Conservation (phyloP, 1,140 invertebrate species). For the Eriosoma lanigerum region DNA sequence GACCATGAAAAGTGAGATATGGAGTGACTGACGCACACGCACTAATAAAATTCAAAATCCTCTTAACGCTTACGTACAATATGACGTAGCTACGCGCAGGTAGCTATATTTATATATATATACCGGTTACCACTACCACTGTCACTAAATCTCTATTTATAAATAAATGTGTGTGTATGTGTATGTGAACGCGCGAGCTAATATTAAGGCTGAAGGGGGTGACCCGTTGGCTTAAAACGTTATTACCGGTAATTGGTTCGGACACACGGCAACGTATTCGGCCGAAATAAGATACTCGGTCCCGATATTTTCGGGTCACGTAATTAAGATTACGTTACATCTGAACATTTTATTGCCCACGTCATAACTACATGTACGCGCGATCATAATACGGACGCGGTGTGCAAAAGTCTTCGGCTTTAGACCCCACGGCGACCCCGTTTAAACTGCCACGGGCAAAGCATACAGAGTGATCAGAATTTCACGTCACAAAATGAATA, state of each 20-base stretch:
- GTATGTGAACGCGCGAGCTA: slow-evolving; percentile 2
- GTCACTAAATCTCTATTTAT: not conserved
- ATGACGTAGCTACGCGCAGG: no score
- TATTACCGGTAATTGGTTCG: slow-evolving; percentile 50
- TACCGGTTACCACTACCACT: slow-evolving; percentile 16
- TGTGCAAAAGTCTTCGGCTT: not conserved
- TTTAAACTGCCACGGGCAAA: slow-evolving; percentile 14
- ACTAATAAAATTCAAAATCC: slow-evolving; percentile 39
- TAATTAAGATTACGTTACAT: slow-evolving; percentile 52
- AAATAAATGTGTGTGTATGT: not conserved
- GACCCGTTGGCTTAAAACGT: slow-evolving; percentile 39
- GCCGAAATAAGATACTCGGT: slow-evolving; percentile 45
- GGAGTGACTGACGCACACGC: not conserved
- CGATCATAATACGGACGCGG: not conserved
- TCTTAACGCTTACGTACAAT: slow-evolving; percentile 24
- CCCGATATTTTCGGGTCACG: slow-evolving; percentile 49
- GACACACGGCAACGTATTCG: not conserved
- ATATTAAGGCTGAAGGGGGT: slow-evolving; percentile 1
- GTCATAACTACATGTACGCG: slow-evolving; percentile 19
- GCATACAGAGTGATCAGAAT: no score
- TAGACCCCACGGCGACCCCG: not conserved
- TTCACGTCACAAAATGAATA: no score
- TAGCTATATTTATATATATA: not conserved
- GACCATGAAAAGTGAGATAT: not conserved
- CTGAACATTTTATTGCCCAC: slow-evolving; percentile 41